Conservation (phyloP, 1,140 invertebrate species). For the Cephus cinctus region DNA sequence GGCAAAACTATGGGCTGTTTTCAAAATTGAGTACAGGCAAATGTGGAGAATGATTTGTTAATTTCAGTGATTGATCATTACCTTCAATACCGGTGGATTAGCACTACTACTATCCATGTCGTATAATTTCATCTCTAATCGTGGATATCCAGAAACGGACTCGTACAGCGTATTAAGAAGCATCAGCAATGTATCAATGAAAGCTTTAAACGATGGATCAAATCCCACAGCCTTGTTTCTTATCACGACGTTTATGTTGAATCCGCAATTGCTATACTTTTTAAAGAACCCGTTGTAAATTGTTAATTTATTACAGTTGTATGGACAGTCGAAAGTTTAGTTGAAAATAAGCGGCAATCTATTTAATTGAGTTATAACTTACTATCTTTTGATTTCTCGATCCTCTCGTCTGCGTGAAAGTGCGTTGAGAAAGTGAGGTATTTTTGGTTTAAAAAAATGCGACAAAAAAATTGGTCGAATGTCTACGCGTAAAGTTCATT, state of each 20-base stretch:
- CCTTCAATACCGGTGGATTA: neutral
- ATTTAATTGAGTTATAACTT: conserved; percentile 9
- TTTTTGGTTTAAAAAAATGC: neutral
- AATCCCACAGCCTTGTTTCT: conserved; percentile 71
- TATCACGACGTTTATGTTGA: conserved; percentile 70
- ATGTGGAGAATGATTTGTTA: conserved; percentile 26
- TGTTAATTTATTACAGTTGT: conserved; percentile 2
- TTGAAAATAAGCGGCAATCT: neutral
- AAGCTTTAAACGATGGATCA: conserved; percentile 76
- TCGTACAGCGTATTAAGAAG: conserved; percentile 72
- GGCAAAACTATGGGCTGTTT: conserved; percentile 71
- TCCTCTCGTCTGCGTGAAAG: conserved; percentile 21
- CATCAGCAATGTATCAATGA: conserved; percentile 68
- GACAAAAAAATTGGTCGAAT: neutral
- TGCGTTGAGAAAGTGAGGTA: neutral
- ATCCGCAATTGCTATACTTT: conserved; percentile 70
- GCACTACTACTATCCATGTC: conserved; percentile 48
- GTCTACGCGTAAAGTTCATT: no score
- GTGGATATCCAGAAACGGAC: conserved; percentile 60
- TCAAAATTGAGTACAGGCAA: no score
- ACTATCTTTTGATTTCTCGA: conserved; percentile 17
- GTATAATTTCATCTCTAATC: conserved; percentile 71
- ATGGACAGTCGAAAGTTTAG: neutral
- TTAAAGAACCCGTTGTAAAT: neutral
- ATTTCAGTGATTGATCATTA: conserved; percentile 2